These are phyloP conservation scores for Zaprionus nigranus DNA, from an alignment of 1,140 invertebrate species.

Conservation along the genomic window DNA sequence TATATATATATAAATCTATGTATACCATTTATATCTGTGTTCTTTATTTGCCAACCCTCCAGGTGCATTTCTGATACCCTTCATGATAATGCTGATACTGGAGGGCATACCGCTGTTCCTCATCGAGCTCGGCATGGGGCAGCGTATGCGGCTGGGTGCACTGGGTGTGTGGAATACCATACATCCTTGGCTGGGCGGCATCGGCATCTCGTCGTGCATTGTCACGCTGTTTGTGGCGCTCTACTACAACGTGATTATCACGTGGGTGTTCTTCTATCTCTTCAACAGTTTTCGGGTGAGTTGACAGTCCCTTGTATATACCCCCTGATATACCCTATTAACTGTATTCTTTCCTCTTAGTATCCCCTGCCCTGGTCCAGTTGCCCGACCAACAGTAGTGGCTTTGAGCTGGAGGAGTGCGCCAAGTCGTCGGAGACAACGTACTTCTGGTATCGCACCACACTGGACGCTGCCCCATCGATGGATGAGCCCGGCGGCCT, in stretches of 20 bases:
- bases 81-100: slow-evolving; percentile 95
- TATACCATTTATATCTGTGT: background rate
- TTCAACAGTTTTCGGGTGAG: slow-evolving; percentile 94
- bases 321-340: too few species aligned
- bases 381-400: slow-evolving; percentile 90
- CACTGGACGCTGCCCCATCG: slow-evolving; percentile 92
- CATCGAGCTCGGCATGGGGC: slow-evolving; percentile 97
- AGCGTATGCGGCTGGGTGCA: slow-evolving; percentile 94
- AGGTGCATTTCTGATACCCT: slow-evolving; percentile 99
- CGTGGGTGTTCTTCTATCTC: slow-evolving; percentile 98
- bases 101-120: slow-evolving; percentile 97
- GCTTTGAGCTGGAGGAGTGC: slow-evolving; percentile 90
- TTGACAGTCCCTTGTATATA: slow-evolving; percentile 21
- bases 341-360: slow-evolving; percentile 80
- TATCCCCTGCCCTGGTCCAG: slow-evolving; percentile 92
- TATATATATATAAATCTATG: background rate
- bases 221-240: slow-evolving; percentile 96
- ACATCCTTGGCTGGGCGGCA: slow-evolving; percentile 95
- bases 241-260: slow-evolving; percentile 99
- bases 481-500: slow-evolving; percentile 93
- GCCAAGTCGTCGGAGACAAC: slow-evolving; percentile 92
- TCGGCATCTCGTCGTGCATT: slow-evolving; percentile 95
- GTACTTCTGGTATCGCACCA: slow-evolving; percentile 95
- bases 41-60: slow-evolving; percentile 63
- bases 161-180: slow-evolving; percentile 97